Evolutionary conservation across 2,113 vertebrate genomes (phyloP).

Genomic region (Pelobates fuscus): DNA sequence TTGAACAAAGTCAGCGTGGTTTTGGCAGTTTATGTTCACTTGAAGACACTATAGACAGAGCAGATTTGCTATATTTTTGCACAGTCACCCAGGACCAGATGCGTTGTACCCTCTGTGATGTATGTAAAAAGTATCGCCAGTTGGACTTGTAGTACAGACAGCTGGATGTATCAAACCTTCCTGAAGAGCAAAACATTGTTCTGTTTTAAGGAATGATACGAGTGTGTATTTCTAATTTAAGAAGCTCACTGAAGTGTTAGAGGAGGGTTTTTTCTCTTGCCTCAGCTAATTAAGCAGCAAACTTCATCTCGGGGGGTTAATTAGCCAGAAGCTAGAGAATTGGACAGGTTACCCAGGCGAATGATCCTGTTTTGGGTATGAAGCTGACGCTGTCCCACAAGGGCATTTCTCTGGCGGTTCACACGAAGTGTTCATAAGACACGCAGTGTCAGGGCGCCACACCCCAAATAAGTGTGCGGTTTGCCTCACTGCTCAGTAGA

Average conservation of each 20-base stretch:
- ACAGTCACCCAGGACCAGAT: too few relatives aligned
- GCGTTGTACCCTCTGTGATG: too few relatives aligned
- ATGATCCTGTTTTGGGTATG: conserved; percentile 1
- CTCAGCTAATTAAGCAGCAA: background rate
- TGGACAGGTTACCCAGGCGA: conserved; percentile 13
- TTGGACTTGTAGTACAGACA: background rate
- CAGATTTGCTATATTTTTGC: too few relatives aligned
- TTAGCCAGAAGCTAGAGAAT: background rate
- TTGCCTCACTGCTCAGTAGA: background rate
- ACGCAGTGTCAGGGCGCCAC: background rate
- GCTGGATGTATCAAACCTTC: too few relatives aligned
- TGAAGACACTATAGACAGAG: too few relatives aligned
- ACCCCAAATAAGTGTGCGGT: too few relatives aligned
- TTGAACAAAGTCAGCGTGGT: background rate
- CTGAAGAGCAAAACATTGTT: background rate
- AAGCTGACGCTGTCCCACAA: background rate
- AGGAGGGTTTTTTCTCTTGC: background rate
- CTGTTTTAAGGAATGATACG: background rate
- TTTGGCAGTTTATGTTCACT: too few relatives aligned
- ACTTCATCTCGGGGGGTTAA: background rate
- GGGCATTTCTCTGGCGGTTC: background rate
- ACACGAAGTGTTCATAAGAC: background rate
- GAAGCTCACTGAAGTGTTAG: background rate
- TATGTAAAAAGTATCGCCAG: background rate
- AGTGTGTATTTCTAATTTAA: background rate